Percentiles rank a stretch among this genome's conserved stretches.
phyloP scores from a whole-genome alignment of 2,888 invertebrate species.

The Hemithea aestivaria region DNA sequence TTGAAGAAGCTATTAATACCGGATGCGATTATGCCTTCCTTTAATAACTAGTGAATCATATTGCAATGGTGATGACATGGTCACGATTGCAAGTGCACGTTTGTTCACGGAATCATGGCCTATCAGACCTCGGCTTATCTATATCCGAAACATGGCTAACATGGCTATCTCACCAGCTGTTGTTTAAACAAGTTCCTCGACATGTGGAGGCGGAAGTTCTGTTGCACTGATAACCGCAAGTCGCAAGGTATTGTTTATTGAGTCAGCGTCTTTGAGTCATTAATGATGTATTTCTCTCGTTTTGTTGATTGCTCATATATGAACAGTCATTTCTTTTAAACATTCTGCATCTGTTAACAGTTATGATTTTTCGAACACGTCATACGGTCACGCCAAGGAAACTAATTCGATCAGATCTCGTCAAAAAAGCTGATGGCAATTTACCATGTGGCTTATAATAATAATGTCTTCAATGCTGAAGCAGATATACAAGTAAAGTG shows the following conservation, averaged over 20 bases:
- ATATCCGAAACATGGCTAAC: constrained; percentile 22
- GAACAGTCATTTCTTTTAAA: too few species aligned
- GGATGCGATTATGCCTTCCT: constrained; percentile 13
- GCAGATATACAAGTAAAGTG: too few species aligned
- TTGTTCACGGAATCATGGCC: constrained; percentile 10
- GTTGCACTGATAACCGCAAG: constrained; percentile 1
- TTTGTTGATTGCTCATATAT: too few species aligned
- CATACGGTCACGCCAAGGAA: too few species aligned
- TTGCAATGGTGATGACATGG: constrained; percentile 6
- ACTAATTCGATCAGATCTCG: too few species aligned
- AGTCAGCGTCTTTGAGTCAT: constrained; percentile 1
- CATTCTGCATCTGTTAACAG: too few species aligned
- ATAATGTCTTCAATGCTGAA: too few species aligned
- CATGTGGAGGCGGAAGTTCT: constrained; percentile 19
- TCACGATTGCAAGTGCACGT: constrained; percentile 17
- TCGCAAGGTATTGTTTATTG: not conserved
- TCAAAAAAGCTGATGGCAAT: too few species aligned
- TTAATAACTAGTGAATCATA: constrained; percentile 16
- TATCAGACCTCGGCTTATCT: constrained; percentile 18
- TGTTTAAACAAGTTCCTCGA: constrained; percentile 20
- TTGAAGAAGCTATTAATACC: not conserved
- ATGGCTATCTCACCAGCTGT: constrained; percentile 27
- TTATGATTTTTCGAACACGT: too few species aligned
- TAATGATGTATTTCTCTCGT: too few species aligned
- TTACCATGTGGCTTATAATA: too few species aligned